These are phyloP conservation scores for Pollachius pollachius DNA, from an alignment of 2,113 vertebrate genomes.

Conservation along the genomic window DNA sequence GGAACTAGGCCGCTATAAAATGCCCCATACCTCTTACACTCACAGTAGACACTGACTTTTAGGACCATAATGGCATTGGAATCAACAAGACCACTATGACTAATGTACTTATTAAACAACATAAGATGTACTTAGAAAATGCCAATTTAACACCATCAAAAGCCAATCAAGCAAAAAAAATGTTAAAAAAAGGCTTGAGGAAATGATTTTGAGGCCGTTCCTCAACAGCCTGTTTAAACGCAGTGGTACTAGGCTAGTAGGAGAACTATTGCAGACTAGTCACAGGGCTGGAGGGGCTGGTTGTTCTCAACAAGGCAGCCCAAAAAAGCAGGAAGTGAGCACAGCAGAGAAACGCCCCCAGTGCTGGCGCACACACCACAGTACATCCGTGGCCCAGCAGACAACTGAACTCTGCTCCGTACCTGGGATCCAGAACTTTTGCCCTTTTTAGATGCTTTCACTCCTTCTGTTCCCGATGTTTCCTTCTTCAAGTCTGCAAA, in stretches of 20 bases:
- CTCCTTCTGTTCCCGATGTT: slow-evolving; percentile 95
- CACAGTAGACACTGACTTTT: slow-evolving; percentile 21
- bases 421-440: slow-evolving; percentile 98
- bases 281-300: slow-evolving; percentile 47
- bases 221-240: slow-evolving; percentile 42
- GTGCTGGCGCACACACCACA: slow-evolving; percentile 49
- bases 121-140: slow-evolving; percentile 16
- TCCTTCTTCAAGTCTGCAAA: slow-evolving; percentile 96
- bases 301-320: slow-evolving; percentile 39
- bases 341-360: slow-evolving; percentile 69
- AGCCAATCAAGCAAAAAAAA: slow-evolving; percentile 27
- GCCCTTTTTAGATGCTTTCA: slow-evolving; percentile 92
- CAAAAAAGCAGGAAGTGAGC: slow-evolving; percentile 71
- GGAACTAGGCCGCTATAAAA: slow-evolving; percentile 66
- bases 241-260: slow-evolving; percentile 41
- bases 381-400: slow-evolving; percentile 53
- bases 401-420: slow-evolving; percentile 34
- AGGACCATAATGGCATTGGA: background rate
- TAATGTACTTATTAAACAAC: slow-evolving; percentile 13
- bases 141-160: slow-evolving; percentile 6
- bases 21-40: slow-evolving; percentile 37
- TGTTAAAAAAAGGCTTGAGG: slow-evolving; percentile 32
- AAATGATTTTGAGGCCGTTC: slow-evolving; percentile 38
- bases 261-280: slow-evolving; percentile 59
- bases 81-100: slow-evolving; percentile 14